Percentiles rank a stretch among this genome's conserved stretches.
Evolutionary conservation across 2,113 vertebrate species (phyloP).

Genomic region (Rhea americana): DNA sequence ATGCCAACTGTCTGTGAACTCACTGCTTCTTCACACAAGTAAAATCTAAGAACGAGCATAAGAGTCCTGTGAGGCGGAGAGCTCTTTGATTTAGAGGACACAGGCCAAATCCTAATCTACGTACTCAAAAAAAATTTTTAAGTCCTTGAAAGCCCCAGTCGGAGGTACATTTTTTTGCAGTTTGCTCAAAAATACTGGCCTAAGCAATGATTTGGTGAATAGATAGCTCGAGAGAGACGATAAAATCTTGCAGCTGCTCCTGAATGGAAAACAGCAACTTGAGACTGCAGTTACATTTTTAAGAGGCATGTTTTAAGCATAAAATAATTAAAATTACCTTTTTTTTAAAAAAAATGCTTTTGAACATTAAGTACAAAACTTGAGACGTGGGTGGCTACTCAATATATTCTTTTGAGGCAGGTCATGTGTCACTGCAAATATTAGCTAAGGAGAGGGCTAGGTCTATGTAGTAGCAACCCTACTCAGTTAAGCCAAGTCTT

Average conservation of each 20-base stretch:
- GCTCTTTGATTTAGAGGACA: background rate
- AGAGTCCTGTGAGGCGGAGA: background rate
- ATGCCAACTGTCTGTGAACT: background rate
- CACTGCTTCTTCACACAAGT: background rate
- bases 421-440: background rate
- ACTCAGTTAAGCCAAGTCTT: background rate
- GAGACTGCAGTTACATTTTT: background rate
- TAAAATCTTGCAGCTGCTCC: background rate
- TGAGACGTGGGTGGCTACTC: background rate
- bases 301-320: background rate
- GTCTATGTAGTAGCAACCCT: background rate
- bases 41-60: background rate
- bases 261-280: background rate
- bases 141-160: background rate
- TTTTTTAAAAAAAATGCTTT: background rate
- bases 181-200: background rate
- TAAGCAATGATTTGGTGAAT: background rate
- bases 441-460: background rate
- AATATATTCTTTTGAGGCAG: background rate
- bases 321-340: background rate
- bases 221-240: background rate
- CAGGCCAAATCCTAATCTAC: too few relatives aligned
- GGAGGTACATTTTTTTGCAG: background rate
- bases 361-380: background rate
- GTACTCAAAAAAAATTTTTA: too few relatives aligned